Base-by-base conservation (phyloP, 64 coral and sea anemone genomes). In the Acropora yongei region DNA sequence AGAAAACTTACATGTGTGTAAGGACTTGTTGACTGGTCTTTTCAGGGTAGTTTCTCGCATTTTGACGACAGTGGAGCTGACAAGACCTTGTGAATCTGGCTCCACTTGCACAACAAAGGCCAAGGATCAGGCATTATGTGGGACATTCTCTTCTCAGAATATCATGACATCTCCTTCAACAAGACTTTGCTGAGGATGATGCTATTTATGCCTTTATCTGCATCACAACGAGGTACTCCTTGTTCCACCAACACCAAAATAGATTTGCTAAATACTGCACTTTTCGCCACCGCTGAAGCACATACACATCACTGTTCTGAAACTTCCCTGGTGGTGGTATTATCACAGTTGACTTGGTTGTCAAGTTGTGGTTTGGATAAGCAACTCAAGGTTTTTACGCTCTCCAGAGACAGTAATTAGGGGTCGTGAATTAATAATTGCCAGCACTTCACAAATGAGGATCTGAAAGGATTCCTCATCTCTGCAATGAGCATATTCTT, bases 311-410 rank as follows among this genome's bases (percentile, higher is more conserved):
- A 77, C 7, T 77, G 3, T 77, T 77, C 75, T 77, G 73, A 75
- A 75, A 75, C 73, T 75, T 75, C 43, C 73, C 30, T 75, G 73
- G 73, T 75, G 73, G 40, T 44, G 75, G 75, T 16, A 48, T 14
- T 77, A 68, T 68, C 65, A 68, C 65, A 48, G 75, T 77, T 77
- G 75, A 77, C 75, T 77, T 77, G 75, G 75, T 16, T 47, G 75
- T 77, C 75, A 77, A 47, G 12, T 47, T 77, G 43, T 77, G 75
- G 75, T 77, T 77, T 4, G 75, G 75, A 77, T 47, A 47, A 77
- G 75, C 44, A 8, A 44, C 43, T 77, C 43, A 48, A 75, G 44
- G 44, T 77, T 8, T 13, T 47, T 16, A 47, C 43, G 75, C 75
- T 47, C 75, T 6, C 75, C 75, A 77, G 75, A 77, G 51, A 55